Conservation (phyloP, 2,113 vertebrate genomes). For the Abramis brama region DNA sequence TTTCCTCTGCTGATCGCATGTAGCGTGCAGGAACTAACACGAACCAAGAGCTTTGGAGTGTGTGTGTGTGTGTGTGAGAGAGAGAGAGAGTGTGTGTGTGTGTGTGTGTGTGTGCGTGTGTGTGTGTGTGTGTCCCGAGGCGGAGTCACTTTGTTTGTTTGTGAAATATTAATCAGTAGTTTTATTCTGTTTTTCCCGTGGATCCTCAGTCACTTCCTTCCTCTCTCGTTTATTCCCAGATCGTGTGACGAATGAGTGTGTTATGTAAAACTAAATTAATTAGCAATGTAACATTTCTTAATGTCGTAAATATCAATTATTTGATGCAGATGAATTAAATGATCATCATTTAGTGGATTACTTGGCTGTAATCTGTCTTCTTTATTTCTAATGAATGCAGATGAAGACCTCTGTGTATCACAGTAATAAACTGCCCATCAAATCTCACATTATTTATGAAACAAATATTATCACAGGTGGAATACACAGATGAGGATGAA, state of each 20-base stretch:
- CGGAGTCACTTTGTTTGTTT: neutral
- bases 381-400: neutral
- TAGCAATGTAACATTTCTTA: neutral
- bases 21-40: neutral
- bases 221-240: slow-evolving; percentile 2
- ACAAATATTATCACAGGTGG: neutral
- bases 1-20: neutral
- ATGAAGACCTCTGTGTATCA: neutral
- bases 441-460: neutral
- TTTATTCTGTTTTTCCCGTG: slow-evolving; percentile 29
- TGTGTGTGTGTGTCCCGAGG: neutral
- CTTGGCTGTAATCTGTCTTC: neutral
- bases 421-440: neutral
- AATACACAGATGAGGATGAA: neutral
- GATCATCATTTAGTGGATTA: neutral
- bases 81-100: no score
- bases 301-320: neutral
- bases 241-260: slow-evolving; percentile 56
- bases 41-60: neutral
- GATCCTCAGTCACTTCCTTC: slow-evolving; percentile 1
- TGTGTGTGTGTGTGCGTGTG: neutral
- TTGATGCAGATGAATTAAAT: neutral
- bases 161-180: slow-evolving; percentile 40
- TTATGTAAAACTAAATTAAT: slow-evolving; percentile 15
- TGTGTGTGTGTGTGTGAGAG: no score